These are phyloP conservation scores for Drosophila recens DNA, from an alignment of 2,888 invertebrate species.

Conservation along the genomic window DNA sequence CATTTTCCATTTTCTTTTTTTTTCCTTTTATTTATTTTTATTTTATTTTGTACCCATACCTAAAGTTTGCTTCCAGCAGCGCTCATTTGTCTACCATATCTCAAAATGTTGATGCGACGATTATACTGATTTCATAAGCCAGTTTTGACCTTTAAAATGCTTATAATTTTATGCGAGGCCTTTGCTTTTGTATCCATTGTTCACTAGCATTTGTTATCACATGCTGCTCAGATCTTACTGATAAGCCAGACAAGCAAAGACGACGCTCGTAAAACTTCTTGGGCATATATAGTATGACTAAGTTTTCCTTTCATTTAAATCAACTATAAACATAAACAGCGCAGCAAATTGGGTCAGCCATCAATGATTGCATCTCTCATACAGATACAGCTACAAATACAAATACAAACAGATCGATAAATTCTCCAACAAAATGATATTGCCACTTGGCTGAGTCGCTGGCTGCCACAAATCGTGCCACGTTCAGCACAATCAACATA, in stretches of 20 bases:
- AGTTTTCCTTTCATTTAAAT: slow-evolving; percentile 25
- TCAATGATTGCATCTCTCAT: slow-evolving; percentile 41
- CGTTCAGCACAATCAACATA: slow-evolving; percentile 68
- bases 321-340: slow-evolving; percentile 59
- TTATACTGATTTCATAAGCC: slow-evolving; percentile 47
- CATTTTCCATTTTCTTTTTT: slow-evolving; percentile 18
- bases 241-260: slow-evolving; percentile 72
- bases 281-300: slow-evolving; percentile 25
- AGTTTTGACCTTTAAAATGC: slow-evolving; percentile 55
- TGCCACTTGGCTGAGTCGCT: slow-evolving; percentile 63
- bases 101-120: slow-evolving; percentile 48
- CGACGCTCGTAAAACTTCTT: slow-evolving; percentile 47
- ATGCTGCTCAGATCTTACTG: slow-evolving; percentile 56
- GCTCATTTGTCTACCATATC: slow-evolving; percentile 63
- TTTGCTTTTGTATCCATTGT: slow-evolving; percentile 55
- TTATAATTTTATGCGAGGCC: slow-evolving; percentile 68
- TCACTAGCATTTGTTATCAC: slow-evolving; percentile 70
- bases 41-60: background rate
- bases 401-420: slow-evolving; percentile 47
- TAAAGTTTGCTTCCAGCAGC: slow-evolving; percentile 17
- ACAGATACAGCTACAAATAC: background rate
- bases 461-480: slow-evolving; percentile 57
- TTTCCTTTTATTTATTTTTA: background rate
- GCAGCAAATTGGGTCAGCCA: slow-evolving; percentile 69
- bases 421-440: slow-evolving; percentile 69